Evolutionary conservation across 2,113 vertebrate species (phyloP).

Genomic region (crab-eating macaque (Macaca fascicularis)): DNA sequence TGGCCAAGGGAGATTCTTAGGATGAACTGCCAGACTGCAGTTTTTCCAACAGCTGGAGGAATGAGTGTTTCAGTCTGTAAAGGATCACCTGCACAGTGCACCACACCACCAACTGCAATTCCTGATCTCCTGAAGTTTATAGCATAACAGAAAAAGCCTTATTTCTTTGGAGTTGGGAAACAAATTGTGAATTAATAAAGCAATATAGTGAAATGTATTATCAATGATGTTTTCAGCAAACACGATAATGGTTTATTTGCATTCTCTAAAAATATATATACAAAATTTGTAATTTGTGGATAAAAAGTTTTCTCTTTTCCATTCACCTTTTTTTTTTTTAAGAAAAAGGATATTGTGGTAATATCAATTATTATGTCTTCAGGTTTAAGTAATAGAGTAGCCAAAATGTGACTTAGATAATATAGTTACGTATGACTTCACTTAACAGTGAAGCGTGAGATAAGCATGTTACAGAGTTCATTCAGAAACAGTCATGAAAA

Average conservation of each 20-base stretch:
- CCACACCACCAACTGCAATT: not conserved
- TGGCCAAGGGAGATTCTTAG: not conserved
- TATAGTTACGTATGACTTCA: not conserved
- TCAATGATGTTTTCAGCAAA: not conserved
- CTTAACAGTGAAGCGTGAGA: not conserved
- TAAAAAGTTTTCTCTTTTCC: not conserved
- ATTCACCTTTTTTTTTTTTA: not conserved
- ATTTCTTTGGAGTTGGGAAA: not conserved
- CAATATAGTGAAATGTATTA: not conserved
- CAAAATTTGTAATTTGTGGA: not conserved
- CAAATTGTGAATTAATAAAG: not conserved
- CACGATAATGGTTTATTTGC: not conserved
- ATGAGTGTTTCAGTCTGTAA: not conserved
- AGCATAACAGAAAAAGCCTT: not conserved
- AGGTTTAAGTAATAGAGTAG: not conserved
- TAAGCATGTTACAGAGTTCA: not conserved
- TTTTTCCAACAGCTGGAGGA: not conserved
- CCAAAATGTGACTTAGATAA: not conserved
- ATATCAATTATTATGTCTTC: not conserved
- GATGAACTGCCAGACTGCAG: not conserved
- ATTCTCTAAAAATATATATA: not conserved
- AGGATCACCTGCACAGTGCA: not conserved
- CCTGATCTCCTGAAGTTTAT: not conserved
- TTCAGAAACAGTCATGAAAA: not conserved
- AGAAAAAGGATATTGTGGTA: not conserved